Conservation (phyloP, 2,797 vertebrate species). For the Trematomus bernacchii region DNA sequence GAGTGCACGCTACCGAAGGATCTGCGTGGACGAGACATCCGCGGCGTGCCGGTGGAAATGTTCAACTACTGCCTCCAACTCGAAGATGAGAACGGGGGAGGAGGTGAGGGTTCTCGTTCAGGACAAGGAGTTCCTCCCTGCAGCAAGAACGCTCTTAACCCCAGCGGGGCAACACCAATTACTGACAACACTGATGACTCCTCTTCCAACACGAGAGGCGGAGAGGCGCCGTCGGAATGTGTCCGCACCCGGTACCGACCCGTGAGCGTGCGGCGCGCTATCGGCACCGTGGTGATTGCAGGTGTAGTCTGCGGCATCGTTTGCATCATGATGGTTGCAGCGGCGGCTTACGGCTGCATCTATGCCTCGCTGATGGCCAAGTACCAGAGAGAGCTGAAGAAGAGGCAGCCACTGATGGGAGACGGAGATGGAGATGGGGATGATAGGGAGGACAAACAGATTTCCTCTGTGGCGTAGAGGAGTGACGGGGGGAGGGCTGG, state of each 20-base stretch:
- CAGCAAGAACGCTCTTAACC: conserved; percentile 71
- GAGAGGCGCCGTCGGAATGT: conserved; percentile 89
- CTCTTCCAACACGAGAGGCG: conserved; percentile 50
- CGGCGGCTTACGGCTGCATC: conserved; percentile 97
- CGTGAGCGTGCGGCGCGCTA: conserved; percentile 94
- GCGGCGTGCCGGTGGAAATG: conserved; percentile 97
- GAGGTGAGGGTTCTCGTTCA: conserved; percentile 76
- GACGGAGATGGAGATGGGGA: conserved; percentile 87
- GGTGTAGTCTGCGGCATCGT: conserved; percentile 97
- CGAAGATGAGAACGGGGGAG: conserved; percentile 92
- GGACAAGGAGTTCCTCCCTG: conserved; percentile 84
- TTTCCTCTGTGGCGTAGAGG: conserved; percentile 96
- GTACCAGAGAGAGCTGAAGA: conserved; percentile 98
- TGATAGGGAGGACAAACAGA: conserved; percentile 95
- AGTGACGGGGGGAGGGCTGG: conserved; percentile 56
- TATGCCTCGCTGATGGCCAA: conserved; percentile 99
- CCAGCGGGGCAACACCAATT: conserved; percentile 66
- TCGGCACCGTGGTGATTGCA: conserved; percentile 97
- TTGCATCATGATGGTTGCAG: conserved; percentile 99
- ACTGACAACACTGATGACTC: conserved; percentile 69
- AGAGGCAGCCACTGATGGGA: conserved; percentile 97
- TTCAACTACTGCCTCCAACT: conserved; percentile 98
- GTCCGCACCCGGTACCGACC: conserved; percentile 93
- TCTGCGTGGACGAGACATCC: conserved; percentile 96
- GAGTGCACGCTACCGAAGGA: conserved; percentile 98